phyloP scores from a whole-genome alignment of 2,888 invertebrate species.

The Meliscaeva auricollis region DNA sequence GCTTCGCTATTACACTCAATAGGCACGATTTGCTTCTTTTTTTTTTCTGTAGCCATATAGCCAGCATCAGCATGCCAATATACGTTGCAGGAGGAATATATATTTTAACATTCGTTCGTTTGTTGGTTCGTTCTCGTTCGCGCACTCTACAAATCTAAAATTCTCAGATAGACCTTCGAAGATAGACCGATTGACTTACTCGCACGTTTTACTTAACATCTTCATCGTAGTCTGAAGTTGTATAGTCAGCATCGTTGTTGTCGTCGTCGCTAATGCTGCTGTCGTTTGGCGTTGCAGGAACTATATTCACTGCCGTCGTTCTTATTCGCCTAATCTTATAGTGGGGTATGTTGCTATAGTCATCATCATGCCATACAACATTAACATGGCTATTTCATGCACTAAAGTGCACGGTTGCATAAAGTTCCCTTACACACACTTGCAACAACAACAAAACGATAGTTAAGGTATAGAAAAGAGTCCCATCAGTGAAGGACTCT shows the following conservation, averaged over 20 bases:
- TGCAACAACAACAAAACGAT: too few relatives aligned
- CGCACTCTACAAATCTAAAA: constrained; percentile 67
- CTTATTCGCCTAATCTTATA: constrained; percentile 10
- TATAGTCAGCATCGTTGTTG: constrained; percentile 10
- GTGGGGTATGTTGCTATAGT: constrained; percentile 32
- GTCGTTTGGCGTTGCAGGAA: constrained; percentile 13
- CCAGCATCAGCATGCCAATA: constrained; percentile 37
- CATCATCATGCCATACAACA: constrained; percentile 53
- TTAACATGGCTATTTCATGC: constrained; percentile 43
- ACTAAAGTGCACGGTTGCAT: constrained; percentile 43
- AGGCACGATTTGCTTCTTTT: constrained; percentile 60
- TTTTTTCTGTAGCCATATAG: background rate
- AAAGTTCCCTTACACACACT: background rate
- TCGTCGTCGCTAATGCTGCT: constrained; percentile 22
- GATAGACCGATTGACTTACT: constrained; percentile 75
- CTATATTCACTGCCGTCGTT: too few relatives aligned
- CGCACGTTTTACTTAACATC: constrained; percentile 75
- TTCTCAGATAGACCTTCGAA: constrained; percentile 71
- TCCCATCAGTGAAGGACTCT: too few relatives aligned
- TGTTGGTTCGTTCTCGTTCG: constrained; percentile 47
- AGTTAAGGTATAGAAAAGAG: background rate
- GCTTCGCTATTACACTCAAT: constrained; percentile 69
- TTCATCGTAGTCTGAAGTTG: constrained; percentile 46
- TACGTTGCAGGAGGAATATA: background rate
- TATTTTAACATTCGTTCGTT: constrained; percentile 19